Evolutionary conservation across 2,888 invertebrate genomes (phyloP).

Genomic region (Tenthredo livida): DNA sequence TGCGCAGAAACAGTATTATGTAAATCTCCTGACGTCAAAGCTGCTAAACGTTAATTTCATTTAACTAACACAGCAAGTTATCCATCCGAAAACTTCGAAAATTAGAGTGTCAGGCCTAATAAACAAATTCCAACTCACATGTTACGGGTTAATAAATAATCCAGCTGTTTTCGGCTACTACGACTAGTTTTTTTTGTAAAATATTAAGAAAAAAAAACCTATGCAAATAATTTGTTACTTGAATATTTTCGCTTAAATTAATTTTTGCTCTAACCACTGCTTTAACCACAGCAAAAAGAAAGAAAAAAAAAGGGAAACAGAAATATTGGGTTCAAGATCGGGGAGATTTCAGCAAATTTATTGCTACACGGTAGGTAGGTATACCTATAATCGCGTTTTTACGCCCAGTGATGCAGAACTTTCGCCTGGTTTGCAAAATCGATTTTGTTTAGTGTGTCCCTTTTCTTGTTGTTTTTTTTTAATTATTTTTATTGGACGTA

Average conservation of each 20-base stretch:
- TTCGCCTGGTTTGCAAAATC: background rate
- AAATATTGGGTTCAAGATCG: background rate
- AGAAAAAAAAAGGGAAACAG: background rate
- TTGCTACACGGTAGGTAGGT: background rate
- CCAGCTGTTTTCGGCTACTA: background rate
- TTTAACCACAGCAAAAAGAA: background rate
- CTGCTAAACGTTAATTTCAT: slow-evolving; percentile 15
- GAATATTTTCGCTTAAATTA: background rate
- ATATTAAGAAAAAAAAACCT: background rate
- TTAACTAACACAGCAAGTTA: slow-evolving; percentile 29
- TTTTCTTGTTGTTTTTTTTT: background rate
- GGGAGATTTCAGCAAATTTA: background rate
- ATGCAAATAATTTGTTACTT: background rate
- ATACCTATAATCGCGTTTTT: background rate
- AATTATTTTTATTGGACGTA: background rate
- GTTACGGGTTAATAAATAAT: background rate
- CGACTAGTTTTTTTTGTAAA: background rate
- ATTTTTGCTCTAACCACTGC: background rate
- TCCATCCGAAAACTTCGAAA: background rate
- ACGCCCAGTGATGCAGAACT: background rate
- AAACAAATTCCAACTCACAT: background rate
- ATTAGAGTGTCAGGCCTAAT: background rate
- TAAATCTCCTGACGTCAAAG: slow-evolving; percentile 39
- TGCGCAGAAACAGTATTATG: slow-evolving; percentile 27
- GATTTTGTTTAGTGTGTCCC: background rate